Conservation (phyloP, 2,113 vertebrate genomes). For the Microcebus jonahi region DNA sequence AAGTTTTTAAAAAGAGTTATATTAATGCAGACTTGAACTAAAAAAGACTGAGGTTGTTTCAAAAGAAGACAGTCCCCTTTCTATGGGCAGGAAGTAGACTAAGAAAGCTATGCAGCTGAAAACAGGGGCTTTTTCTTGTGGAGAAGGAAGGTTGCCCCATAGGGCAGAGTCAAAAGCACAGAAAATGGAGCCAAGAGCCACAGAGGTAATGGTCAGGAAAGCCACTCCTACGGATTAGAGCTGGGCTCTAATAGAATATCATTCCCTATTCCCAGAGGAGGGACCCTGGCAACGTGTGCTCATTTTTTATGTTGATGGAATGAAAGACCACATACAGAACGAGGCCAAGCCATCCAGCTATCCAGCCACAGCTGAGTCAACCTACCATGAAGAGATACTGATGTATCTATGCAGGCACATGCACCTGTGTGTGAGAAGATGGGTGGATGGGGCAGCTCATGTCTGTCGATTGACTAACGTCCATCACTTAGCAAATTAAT, state of each 20-base stretch:
- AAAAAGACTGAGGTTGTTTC: neutral
- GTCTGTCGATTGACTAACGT: neutral
- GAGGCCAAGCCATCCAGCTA: too few relatives aligned
- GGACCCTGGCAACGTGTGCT: neutral
- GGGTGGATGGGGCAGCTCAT: neutral
- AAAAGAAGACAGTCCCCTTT: neutral
- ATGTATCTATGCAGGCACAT: neutral
- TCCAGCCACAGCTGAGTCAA: neutral
- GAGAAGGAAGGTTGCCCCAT: neutral
- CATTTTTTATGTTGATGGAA: neutral
- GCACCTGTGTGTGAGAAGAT: neutral
- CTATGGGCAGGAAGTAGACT: neutral
- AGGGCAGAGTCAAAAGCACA: neutral
- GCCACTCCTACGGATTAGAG: neutral
- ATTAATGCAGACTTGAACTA: neutral
- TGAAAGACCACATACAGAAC: neutral
- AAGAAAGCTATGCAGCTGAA: neutral
- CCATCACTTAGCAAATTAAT: neutral
- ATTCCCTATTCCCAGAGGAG: neutral
- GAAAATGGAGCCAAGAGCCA: neutral
- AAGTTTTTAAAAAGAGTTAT: neutral
- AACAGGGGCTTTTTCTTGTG: neutral
- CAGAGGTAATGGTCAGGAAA: neutral
- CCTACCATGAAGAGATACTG: neutral
- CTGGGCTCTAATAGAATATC: neutral